Evolutionary conservation across 2,888 invertebrate species (phyloP).

Genomic region (Syritta pipiens): DNA sequence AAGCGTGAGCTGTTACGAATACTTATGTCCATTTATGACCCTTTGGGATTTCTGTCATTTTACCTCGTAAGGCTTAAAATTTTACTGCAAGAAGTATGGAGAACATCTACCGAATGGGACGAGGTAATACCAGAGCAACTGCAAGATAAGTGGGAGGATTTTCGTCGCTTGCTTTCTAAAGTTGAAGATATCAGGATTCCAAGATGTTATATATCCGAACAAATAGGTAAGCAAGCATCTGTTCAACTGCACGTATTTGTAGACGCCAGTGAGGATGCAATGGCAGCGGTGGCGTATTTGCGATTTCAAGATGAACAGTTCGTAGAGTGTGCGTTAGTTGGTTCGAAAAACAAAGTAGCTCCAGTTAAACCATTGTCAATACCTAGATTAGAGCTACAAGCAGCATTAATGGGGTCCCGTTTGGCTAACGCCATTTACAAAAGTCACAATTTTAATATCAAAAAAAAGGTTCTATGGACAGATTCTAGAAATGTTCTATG

Average conservation of each 20-base stretch:
- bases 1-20: neutral
- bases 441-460: neutral
- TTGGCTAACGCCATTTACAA: neutral
- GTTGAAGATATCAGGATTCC: constrained; percentile 44
- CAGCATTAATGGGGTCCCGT: neutral
- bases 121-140: constrained; percentile 38
- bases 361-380: constrained; percentile 68
- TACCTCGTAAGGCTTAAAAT: neutral
- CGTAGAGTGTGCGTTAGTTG: constrained; percentile 46
- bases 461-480: constrained; percentile 3
- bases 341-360: constrained; percentile 69
- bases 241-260: constrained; percentile 7
- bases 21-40: neutral
- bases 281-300: constrained; percentile 70
- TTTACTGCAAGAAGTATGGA: neutral
- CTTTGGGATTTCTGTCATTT: neutral
- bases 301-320: constrained; percentile 33
- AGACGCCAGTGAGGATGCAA: constrained; percentile 62
- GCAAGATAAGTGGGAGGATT: constrained; percentile 29
- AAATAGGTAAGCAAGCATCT: neutral
- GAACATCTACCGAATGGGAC: neutral
- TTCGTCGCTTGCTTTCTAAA: constrained; percentile 21
- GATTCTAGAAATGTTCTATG: constrained; percentile 2
- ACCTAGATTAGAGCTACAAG: constrained; percentile 60
- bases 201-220: too few relatives aligned